phyloP scores from a whole-genome alignment of 1,140 invertebrate genomes.

The Hyposmocoma kahamanoa region DNA sequence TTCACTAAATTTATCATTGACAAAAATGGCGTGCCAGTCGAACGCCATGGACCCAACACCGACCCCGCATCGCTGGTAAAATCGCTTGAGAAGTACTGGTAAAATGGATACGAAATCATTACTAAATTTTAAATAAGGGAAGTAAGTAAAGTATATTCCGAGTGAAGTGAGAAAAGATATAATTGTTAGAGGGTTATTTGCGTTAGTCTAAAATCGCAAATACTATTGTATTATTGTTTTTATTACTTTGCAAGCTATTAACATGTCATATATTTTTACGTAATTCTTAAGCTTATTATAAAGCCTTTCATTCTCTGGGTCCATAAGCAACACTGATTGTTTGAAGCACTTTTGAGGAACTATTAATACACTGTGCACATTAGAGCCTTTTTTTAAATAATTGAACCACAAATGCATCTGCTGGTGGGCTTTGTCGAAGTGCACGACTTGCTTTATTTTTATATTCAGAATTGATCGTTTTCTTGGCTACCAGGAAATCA shows the following conservation, averaged over 20 bases:
- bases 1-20: conserved; percentile 97
- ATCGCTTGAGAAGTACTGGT: conserved; percentile 81
- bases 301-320: not conserved
- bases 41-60: conserved; percentile 85
- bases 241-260: not conserved
- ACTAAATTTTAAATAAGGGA: not conserved
- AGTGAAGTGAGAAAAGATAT: not conserved
- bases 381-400: not conserved
- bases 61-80: conserved; percentile 82
- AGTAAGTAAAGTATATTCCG: not conserved
- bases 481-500: too few relatives aligned
- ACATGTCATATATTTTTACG: not conserved
- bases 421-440: too few relatives aligned
- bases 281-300: not conserved
- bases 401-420: too few relatives aligned
- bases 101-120: conserved; percentile 13
- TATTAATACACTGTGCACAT: not conserved
- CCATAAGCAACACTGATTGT: not conserved
- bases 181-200: not conserved
- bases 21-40: conserved; percentile 89
- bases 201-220: not conserved
- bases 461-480: too few relatives aligned
- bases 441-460: too few relatives aligned
- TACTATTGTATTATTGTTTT: not conserved
- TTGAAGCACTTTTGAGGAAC: not conserved